phyloP scores from a whole-genome alignment of 2,888 invertebrate genomes.

The Perizoma flavofasciatum region DNA sequence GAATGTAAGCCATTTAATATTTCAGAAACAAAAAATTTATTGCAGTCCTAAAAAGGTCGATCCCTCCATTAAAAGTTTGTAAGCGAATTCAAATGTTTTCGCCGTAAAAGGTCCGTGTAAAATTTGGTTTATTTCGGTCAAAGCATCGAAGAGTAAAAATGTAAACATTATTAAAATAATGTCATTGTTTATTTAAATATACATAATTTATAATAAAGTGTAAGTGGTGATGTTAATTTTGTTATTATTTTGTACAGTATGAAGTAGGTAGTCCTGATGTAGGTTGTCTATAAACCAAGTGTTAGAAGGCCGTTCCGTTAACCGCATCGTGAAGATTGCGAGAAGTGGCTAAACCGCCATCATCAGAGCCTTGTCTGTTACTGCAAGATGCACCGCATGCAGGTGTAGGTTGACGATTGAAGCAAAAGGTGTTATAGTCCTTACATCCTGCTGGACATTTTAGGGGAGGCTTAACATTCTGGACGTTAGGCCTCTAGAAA shows the following conservation, averaged over 20 bases:
- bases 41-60: slow-evolving; percentile 15
- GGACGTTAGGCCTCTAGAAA: too few species aligned
- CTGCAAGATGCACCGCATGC: too few species aligned
- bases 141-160: slow-evolving; percentile 9
- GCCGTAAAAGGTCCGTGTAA: slow-evolving; percentile 16
- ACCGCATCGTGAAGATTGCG: too few species aligned
- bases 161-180: background rate
- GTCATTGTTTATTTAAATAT: background rate
- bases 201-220: slow-evolving; percentile 18
- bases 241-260: slow-evolving; percentile 1
- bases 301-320: too few species aligned
- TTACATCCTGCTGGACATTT: too few species aligned
- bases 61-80: slow-evolving; percentile 25
- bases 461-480: too few species aligned
- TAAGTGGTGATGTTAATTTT: slow-evolving; percentile 19
- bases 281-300: too few species aligned
- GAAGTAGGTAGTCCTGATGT: too few species aligned
- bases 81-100: slow-evolving; percentile 23
- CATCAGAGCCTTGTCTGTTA: too few species aligned
- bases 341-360: too few species aligned
- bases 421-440: too few species aligned
- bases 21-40: slow-evolving; percentile 12
- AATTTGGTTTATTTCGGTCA: slow-evolving; percentile 16
- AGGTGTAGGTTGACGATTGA: too few species aligned
- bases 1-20: slow-evolving; percentile 6